Conservation (phyloP, 2,113 vertebrate species). For the Lampris incognitus region DNA sequence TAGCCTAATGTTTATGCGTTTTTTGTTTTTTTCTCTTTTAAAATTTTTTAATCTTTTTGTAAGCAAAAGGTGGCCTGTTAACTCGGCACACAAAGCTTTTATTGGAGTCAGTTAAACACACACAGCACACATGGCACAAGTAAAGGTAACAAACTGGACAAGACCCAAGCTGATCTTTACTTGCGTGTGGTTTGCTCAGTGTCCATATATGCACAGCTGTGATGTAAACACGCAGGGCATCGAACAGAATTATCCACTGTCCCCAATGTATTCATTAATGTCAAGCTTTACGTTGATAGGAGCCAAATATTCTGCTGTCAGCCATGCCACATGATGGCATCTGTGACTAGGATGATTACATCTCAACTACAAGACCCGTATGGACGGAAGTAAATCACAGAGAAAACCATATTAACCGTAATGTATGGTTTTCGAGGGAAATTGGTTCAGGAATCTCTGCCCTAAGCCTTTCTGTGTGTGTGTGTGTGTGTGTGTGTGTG, state of each 20-base stretch:
- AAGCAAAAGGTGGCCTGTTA: constrained; percentile 46
- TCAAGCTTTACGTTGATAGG: constrained; percentile 44
- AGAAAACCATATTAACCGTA: neutral
- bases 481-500: neutral
- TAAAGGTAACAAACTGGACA: constrained; percentile 13
- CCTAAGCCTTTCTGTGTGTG: constrained; percentile 10
- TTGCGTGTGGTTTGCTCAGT: neutral
- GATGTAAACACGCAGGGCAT: constrained; percentile 17
- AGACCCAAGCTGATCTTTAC: constrained; percentile 9
- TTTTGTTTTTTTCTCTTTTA: neutral
- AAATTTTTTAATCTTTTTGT: neutral
- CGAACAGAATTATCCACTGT: neutral
- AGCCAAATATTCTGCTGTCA: constrained; percentile 30
- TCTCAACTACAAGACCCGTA: constrained; percentile 37
- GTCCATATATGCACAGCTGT: neutral
- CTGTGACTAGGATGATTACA: constrained; percentile 37
- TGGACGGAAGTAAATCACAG: constrained; percentile 34
- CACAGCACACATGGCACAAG: constrained; percentile 3
- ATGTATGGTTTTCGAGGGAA: neutral
- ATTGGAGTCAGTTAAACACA: constrained; percentile 21
- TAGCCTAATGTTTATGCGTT: constrained; percentile 62
- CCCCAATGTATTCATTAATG: constrained; percentile 30
- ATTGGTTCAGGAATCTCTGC: constrained; percentile 23
- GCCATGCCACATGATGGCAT: constrained; percentile 13
- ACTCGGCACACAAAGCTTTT: constrained; percentile 40